Conservation (phyloP, 2,113 vertebrate species). For the Solea senegalensis region DNA sequence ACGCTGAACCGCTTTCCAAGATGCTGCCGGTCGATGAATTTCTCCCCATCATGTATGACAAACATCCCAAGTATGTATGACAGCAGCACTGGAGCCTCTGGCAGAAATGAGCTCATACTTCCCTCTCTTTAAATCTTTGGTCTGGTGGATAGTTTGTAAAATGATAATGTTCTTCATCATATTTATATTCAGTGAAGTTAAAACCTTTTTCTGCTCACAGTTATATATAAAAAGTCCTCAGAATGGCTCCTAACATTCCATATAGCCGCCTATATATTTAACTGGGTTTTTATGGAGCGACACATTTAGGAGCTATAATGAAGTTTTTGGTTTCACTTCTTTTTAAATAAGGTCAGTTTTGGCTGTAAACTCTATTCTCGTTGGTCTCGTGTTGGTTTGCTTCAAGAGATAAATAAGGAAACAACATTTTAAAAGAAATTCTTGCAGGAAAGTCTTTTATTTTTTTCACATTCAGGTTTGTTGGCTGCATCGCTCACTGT, state of each 20-base stretch:
- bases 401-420: background rate
- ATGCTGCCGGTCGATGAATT: constrained; percentile 98
- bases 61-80: constrained; percentile 90
- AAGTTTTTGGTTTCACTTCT: constrained; percentile 16
- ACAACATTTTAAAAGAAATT: constrained; percentile 20
- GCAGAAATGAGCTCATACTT: background rate
- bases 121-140: background rate
- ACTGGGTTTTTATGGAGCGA: background rate
- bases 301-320: constrained; percentile 30
- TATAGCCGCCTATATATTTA: constrained; percentile 28
- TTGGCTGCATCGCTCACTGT: constrained; percentile 13
- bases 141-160: background rate
- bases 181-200: background rate
- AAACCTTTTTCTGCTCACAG: background rate
- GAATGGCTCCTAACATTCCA: constrained; percentile 9
- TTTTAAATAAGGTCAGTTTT: background rate
- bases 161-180: too few relatives aligned
- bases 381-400: background rate
- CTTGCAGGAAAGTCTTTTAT: constrained; percentile 11
- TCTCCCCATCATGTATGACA: constrained; percentile 97
- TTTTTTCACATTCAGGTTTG: constrained; percentile 17
- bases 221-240: constrained; percentile 26
- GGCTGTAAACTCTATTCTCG: constrained; percentile 2
- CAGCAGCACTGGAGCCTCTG: background rate
- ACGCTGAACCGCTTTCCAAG: constrained; percentile 88